Evolutionary conservation across 53 echinoderm and acorn worm genomes (phyloP).

Genomic region (Stichopus horrens): DNA sequence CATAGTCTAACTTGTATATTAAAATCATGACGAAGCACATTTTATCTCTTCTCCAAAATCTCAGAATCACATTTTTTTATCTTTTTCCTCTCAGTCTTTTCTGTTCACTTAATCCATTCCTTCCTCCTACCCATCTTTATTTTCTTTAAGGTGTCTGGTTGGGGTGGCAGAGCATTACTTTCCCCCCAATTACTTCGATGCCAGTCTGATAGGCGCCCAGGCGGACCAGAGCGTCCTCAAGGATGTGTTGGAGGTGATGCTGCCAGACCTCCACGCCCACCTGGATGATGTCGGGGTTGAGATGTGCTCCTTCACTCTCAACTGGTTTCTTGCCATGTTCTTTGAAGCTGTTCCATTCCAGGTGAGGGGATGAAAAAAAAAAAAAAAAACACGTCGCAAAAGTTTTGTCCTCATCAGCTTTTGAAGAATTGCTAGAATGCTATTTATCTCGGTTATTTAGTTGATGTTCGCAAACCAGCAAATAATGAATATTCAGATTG

Average conservation of each 20-base stretch:
- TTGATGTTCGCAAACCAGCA: too few relatives aligned
- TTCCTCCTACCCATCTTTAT: neutral
- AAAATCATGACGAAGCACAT: too few relatives aligned
- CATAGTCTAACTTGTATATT: too few relatives aligned
- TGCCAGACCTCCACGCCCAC: constrained; percentile 85
- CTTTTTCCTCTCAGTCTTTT: neutral
- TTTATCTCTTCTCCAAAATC: too few relatives aligned
- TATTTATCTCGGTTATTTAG: neutral
- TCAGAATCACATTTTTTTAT: neutral
- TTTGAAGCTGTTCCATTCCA: constrained; percentile 94
- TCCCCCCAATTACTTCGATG: constrained; percentile 97
- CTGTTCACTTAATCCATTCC: neutral
- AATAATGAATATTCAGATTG: too few relatives aligned
- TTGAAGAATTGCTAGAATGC: neutral
- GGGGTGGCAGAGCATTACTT: constrained; percentile 95
- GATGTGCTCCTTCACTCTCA: constrained; percentile 97
- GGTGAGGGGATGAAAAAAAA: constrained; percentile 65
- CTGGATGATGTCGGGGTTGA: constrained; percentile 95
- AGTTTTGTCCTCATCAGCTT: neutral
- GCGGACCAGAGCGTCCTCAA: constrained; percentile 96
- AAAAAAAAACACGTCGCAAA: neutral
- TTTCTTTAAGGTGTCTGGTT: constrained; percentile 77
- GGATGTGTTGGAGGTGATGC: constrained; percentile 83
- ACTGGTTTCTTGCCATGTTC: constrained; percentile 98
- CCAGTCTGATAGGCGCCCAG: constrained; percentile 94